Base-by-base conservation (phyloP, 2,113 vertebrate genomes). In the Lasiurus cinereus region DNA sequence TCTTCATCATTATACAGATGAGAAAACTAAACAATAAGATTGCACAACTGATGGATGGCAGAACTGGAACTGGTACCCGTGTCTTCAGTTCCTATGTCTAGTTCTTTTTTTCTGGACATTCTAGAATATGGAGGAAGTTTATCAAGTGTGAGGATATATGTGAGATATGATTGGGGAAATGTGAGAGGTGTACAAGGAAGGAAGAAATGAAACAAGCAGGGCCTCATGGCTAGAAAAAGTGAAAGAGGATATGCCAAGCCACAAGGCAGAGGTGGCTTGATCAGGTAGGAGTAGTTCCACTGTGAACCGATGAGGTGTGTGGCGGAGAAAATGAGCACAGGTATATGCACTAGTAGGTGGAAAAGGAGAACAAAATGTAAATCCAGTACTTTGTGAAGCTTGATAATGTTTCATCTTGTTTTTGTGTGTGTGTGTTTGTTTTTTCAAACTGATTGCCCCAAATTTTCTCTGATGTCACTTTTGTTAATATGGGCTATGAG, bases 401-500 rank as follows among this genome's bases (percentile, higher is more conserved):
- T 39, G 19, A n/a, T 43, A 33, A 67, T 22, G 24, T 70, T 94
- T 80, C 59, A 36, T 90, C n/a, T 84, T 52, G 22, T 76, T 48
- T 56, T 18, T 52, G 13, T 50, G 50, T 52, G 3, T 52, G 3
- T 52, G 13, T 50, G 50, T 52, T 2, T 52, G 3, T 52, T 76
- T 48, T 72, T 27, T 52, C 16, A 83, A 50, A 13, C 62, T 83
- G 88, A 43, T 14, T 52, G 27, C 22, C 50, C 67, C 24, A 3
- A 31, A 84, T 70, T 79, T 79, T 48, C 83, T 85, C n/a, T 94
- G 79, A 73, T 78, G 52, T 96, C 73, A 89, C 8, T 77, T 56
- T 91, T 86, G 82, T 92, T 90, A 77, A 52, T 22, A n/a, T 76
- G 43, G 52, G 3, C 19, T 56, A 9, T 59, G n/a, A 91, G 14